Base-by-base conservation (phyloP, 2,113 vertebrate species). In the Piaya cayana region DNA sequence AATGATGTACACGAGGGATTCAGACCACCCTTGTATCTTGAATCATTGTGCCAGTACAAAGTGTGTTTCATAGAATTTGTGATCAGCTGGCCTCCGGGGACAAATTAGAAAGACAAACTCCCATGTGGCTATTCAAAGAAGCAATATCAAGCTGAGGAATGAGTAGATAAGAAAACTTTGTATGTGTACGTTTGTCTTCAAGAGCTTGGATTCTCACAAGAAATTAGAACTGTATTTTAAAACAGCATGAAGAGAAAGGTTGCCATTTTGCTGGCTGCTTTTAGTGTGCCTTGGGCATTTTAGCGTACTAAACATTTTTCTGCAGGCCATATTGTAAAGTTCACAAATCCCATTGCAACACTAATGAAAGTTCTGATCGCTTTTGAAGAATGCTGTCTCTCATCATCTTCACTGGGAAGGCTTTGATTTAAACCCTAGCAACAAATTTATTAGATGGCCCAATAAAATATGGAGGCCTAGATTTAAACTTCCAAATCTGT, bases 21-120 rank as follows among this genome's bases (percentile, higher is more conserved):
- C 68, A 70, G 94, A 91, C 94, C 95, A 95, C 85, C 91, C 87
- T 93, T 3, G 6, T 88, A 17, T 91, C 63, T 80, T 67, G 37
- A 90, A 68, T 96, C 82, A 56, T 25, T 93, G 43, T 30, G 10
- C 87, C 70, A 90, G 2, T 65, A 77, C 5, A 56, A 95, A 83
- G 70, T 23, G 26, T 45, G 15, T 82, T 82, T 91, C 6, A 1
- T 88, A 78, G 77, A 82, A 56, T 4, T 32, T 87, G 47, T 80
- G 42, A 70, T 93, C 83, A 96, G 86, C 47, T 78, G 72, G 71
- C 22, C 82, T 88, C 81, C 27, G 78, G 87, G 82, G 75, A 55
- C 55, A 85, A 65, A 68, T 85, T 1, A 29, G 36, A 76, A 88
- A 59, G 47, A 80, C 63, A 34, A 93, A 42, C 42, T 95, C 55